Evolutionary conservation across 1,140 invertebrate genomes (phyloP), one percentile per base, ranked within the genome.

Genomic region (Acromyrmex charruanus): DNA sequence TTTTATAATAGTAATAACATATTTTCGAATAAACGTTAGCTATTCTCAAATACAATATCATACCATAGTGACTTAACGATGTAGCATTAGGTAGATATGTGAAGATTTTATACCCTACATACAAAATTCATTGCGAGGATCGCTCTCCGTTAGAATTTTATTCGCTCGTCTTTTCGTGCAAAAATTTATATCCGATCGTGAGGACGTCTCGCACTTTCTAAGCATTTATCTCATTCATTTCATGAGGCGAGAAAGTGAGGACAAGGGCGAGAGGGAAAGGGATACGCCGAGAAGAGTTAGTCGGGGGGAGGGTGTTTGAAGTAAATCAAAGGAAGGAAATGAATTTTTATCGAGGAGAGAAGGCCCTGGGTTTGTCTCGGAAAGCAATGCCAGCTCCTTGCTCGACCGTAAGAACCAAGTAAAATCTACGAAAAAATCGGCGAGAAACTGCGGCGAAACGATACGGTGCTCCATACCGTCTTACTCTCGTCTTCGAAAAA

Each of bases 281-380:
- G 39, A 66, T 58, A 59, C 66, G 77, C 10, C 31, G 35, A 51
- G 66, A 77, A 80, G 87, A 90, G 86, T 92, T 90, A 71, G 82
- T 85, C 65, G 87, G 35, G 35, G 35, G 6, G 35, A 0, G 31
- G 0, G 74, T 86, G 85, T 85, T 89, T 61, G 77, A 69, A 93
- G 92, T 93, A 92, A 92, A 93, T 93, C 92, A 94, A 93, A 94
- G 88, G 88, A 93, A 92, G 89, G 88, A 92, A 93, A 91, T 93
- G 89, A 93, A 94, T 92, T 93, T 93, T 93, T 92, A 93, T 93
- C 85, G 92, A 91, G 86, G 88, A 91, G 93, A 92, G 77, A 84
- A 84, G 88, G 87, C 77, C 61, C 25, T 44, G 66, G 61, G 79
- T 63, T 89, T 14, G 58, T 59, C 63, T 28, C 69, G 71, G 61